Evolutionary conservation across 2,113 vertebrate genomes (phyloP).

Genomic region (Lepisosteus osseus): DNA sequence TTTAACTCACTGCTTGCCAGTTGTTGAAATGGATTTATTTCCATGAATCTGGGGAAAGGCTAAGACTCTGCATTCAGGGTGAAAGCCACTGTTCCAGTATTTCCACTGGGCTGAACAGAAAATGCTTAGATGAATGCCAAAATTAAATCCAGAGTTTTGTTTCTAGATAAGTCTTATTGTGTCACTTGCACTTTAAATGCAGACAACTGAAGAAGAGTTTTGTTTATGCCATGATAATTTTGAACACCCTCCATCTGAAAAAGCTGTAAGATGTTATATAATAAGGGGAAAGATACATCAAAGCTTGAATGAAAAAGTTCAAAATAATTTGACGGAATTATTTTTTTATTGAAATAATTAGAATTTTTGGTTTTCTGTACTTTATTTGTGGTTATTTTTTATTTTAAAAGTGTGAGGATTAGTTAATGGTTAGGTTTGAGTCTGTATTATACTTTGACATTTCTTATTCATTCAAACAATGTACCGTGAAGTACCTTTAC

Average conservation of each 20-base stretch:
- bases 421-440: background rate
- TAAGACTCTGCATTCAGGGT: background rate
- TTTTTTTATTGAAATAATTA: too few relatives aligned
- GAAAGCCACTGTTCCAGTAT: background rate
- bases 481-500: too few relatives aligned
- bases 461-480: too few relatives aligned
- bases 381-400: background rate
- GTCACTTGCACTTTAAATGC: background rate
- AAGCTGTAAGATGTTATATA: constrained; percentile 2
- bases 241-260: too few relatives aligned
- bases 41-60: background rate
- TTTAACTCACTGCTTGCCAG: constrained; percentile 67
- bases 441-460: too few relatives aligned
- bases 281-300: too few relatives aligned
- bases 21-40: constrained; percentile 19
- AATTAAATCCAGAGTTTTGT: background rate
- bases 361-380: background rate
- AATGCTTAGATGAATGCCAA: background rate
- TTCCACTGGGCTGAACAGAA: background rate
- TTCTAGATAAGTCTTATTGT: background rate
- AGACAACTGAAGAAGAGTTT: background rate
- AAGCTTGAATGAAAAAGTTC: too few relatives aligned
- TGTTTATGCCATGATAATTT: background rate
- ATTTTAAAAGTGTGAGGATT: background rate
- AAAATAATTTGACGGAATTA: too few relatives aligned